Percentiles rank a stretch among this genome's conserved stretches.
Evolutionary conservation across 2,888 invertebrate genomes (phyloP).

Genomic region (Microplitis manilae): DNA sequence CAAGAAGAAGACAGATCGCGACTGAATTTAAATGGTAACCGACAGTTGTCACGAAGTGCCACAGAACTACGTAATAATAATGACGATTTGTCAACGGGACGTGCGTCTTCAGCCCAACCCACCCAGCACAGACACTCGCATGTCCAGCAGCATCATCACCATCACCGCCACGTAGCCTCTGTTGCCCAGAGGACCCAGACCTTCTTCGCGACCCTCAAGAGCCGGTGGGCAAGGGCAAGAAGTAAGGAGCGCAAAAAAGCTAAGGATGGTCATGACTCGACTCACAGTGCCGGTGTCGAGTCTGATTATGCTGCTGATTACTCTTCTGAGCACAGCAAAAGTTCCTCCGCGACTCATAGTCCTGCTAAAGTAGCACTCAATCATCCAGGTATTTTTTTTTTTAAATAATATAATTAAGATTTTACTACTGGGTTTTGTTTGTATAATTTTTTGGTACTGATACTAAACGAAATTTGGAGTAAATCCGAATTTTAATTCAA

Average conservation of each 20-base stretch:
- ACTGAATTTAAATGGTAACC: constrained; percentile 71
- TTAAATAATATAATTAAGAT: not conserved
- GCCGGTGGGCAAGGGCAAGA: constrained; percentile 83
- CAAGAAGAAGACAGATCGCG: constrained; percentile 62
- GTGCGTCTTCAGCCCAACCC: constrained; percentile 49
- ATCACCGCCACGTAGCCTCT: constrained; percentile 77
- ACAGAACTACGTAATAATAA: constrained; percentile 80
- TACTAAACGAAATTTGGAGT: no score
- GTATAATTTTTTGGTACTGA: no score
- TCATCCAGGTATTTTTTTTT: constrained; percentile 72
- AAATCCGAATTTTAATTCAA: no score
- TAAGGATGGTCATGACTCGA: constrained; percentile 70
- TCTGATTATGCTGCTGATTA: constrained; percentile 85
- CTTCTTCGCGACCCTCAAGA: constrained; percentile 87
- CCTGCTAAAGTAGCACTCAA: constrained; percentile 79
- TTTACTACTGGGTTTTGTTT: not conserved
- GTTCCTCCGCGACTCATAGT: constrained; percentile 82
- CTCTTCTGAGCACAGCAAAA: constrained; percentile 83
- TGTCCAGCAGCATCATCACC: constrained; percentile 66
- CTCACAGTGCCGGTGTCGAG: constrained; percentile 69
- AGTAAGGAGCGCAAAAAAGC: constrained; percentile 81
- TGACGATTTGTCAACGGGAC: constrained; percentile 73
- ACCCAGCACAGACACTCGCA: constrained; percentile 52
- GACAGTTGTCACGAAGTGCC: constrained; percentile 86
- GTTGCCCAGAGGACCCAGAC: constrained; percentile 88